Conservation (phyloP, 2,797 vertebrate genomes). For the Aselliscus stoliczkanus region DNA sequence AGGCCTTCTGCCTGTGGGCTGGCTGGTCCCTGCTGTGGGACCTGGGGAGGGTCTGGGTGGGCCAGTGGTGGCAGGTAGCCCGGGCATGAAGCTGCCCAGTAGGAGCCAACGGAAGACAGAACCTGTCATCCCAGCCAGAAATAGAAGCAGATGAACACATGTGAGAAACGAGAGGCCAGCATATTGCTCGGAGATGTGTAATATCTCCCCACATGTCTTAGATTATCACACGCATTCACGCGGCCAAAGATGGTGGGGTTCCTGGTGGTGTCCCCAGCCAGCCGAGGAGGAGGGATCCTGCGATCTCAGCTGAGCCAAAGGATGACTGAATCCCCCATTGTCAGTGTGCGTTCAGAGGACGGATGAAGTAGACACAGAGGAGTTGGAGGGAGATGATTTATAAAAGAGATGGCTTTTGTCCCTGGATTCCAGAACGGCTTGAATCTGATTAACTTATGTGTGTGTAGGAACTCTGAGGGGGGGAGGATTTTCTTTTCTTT, state of each 20-base stretch:
- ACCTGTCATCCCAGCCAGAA: constrained; percentile 51
- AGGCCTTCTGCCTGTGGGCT: background rate
- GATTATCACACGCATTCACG: constrained; percentile 47
- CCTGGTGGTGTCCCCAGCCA: constrained; percentile 54
- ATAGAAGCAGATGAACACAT: constrained; percentile 29
- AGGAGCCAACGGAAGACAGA: constrained; percentile 45
- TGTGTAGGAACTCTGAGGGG: constrained; percentile 33
- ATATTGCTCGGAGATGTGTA: constrained; percentile 32
- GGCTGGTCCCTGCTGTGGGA: background rate
- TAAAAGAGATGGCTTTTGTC: background rate
- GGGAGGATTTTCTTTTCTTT: background rate
- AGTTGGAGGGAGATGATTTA: constrained; percentile 46
- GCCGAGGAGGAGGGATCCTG: constrained; percentile 9
- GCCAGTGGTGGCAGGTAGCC: constrained; percentile 59
- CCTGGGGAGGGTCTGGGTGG: constrained; percentile 25
- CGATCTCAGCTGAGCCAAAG: constrained; percentile 2
- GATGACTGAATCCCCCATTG: constrained; percentile 43
- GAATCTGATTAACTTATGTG: constrained; percentile 38
- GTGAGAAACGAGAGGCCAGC: constrained; percentile 10
- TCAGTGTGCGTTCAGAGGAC: background rate
- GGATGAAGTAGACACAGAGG: background rate
- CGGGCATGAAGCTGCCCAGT: background rate
- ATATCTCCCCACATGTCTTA: constrained; percentile 68
- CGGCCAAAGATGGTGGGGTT: constrained; percentile 46
- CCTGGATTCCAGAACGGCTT: constrained; percentile 29